Evolutionary conservation across 2,113 vertebrate genomes (phyloP), one percentile per base, ranked within the genome.

Genomic region (Caloenas nicobarica): DNA sequence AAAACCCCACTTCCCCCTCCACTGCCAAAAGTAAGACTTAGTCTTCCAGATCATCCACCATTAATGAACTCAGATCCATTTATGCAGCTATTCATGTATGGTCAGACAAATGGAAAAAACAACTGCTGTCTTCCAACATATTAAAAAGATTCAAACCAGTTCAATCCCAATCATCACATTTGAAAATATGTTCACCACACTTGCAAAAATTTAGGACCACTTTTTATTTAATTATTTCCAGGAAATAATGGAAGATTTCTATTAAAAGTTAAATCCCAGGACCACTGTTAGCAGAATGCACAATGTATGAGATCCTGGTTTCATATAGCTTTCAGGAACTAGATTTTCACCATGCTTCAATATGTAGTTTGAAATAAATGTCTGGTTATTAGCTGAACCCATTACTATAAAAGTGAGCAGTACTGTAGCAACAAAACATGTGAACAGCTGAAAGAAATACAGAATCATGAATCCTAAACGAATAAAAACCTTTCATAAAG

Each of bases 381-480:
- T 86, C 54, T 93, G 11, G 62, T 76, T 84, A 93, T 94, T 94
- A 95, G 79, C 33, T 87, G 83, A 92, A 86, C 11, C 44, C 48
- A 44, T 81, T 93, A 91, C 44, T 88, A 48, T 62, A 83, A 86
- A 95, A 97, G 36, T 22, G 44, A 95, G 66, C 83, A 61, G 60
- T 61, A 44, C 50, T 91, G 53, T 28, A 88, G 66, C 3, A 3
- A 33, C 31, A 76, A 42, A 93, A 85, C 71, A 94, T 74, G 61
- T 53, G 91, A 93, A 84, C 88, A 93, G 95, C 95, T 95, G 94
- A 94, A 96, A 96, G 84, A 92, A 95, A 96, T 82, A 92, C 64
- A 66, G 61, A 91, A 58, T 83, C 79, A 76, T 53, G 73, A 86
- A 62, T 81, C 44, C 76, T 81, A 91, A 82, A 77, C 50, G 94